Evolutionary conservation across 2,797 vertebrate species (phyloP).

Genomic region (Siniperca undulata): DNA sequence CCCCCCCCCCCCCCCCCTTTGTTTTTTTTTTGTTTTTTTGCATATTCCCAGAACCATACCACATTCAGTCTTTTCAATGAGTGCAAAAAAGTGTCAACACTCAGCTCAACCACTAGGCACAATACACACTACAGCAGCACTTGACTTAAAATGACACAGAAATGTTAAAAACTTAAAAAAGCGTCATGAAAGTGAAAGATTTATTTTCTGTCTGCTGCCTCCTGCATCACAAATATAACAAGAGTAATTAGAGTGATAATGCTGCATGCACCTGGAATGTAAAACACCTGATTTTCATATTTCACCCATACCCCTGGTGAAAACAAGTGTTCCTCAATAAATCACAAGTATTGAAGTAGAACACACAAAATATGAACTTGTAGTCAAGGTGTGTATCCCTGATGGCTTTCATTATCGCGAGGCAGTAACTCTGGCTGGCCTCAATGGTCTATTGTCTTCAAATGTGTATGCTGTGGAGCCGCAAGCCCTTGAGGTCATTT

Average conservation of each 20-base stretch:
- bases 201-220: conserved; percentile 9
- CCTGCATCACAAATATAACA: conserved; percentile 6
- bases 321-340: conserved; percentile 15
- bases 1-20: background rate
- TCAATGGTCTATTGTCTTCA: conserved; percentile 34
- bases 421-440: background rate
- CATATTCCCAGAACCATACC: conserved; percentile 6
- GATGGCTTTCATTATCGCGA: conserved; percentile 29
- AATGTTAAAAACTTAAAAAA: conserved; percentile 1
- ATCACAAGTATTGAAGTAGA: background rate
- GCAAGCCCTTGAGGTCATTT: conserved; percentile 33
- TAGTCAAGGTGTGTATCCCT: conserved; percentile 36
- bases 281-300: conserved; percentile 39
- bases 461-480: conserved; percentile 9
- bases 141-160: conserved; percentile 9
- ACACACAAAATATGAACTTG: background rate
- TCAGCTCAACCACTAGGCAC: background rate
- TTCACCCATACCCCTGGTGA: conserved; percentile 10
- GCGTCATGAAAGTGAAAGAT: conserved; percentile 18
- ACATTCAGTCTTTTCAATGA: conserved; percentile 5
- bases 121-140: background rate
- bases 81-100: background rate
- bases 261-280: conserved; percentile 12
- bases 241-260: conserved; percentile 9
- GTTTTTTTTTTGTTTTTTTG: conserved; percentile 9